Conservation (phyloP, 2,113 vertebrate genomes). For the Propithecus coquereli region DNA sequence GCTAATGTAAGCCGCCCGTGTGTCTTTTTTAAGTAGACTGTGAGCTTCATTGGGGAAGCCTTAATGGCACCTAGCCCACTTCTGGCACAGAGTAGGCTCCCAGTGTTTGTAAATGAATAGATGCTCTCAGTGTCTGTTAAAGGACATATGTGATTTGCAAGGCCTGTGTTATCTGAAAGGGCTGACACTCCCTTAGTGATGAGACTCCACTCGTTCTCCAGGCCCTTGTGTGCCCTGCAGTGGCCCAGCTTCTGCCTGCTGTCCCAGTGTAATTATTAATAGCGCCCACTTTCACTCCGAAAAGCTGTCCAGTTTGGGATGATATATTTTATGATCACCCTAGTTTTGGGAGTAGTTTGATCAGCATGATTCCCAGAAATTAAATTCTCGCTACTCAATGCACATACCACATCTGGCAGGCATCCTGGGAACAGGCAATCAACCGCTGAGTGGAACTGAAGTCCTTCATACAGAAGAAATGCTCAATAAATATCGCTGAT, state of each 20-base stretch:
- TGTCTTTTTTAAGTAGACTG: background rate
- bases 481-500: background rate
- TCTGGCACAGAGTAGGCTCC: background rate
- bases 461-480: background rate
- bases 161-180: background rate
- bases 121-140: background rate
- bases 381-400: background rate
- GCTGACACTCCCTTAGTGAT: background rate
- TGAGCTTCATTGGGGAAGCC: background rate
- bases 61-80: background rate
- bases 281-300: background rate
- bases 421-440: fast-evolving
- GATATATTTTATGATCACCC: background rate
- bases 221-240: background rate
- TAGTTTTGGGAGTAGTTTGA: background rate
- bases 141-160: background rate
- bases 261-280: background rate
- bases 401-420: background rate
- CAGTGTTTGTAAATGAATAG: background rate
- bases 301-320: constrained; percentile 6
- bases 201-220: background rate
- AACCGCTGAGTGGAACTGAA: background rate
- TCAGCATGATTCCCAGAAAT: constrained; percentile 13
- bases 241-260: background rate
- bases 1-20: fast-evolving